Base-by-base conservation (phyloP, 2,113 vertebrate species). In the Siniperca knerii region DNA sequence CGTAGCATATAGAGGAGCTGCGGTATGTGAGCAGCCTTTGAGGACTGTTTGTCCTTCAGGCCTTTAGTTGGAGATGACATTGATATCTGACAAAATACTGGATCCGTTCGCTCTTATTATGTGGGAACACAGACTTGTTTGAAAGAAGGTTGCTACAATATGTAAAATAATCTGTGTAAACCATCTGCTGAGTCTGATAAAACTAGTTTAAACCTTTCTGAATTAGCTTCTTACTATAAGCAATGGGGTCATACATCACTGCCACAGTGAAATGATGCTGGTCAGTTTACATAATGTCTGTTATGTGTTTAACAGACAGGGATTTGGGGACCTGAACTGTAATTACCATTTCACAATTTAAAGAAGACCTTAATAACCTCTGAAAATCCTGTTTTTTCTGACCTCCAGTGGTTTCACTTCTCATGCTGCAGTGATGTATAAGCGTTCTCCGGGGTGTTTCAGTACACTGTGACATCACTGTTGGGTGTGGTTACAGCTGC, bases 21-120 rank as follows among this genome's bases (percentile, higher is more conserved):
- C 21, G 3, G 35, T 9, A 35, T 48, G 48, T 52, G 64, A 73
- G 67, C 6, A 33, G 23, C 18, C 37, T 75, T 29, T 68, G 54
- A 69, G 52, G 66, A 83, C 54, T 23, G 44, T 75, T 64, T 61
- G 77, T 75, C 69, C 74, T 67, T 54, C 25, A 46, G 29, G 65
- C 20, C 9, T 8, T 8, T 50, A 44, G 9, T 2, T n/a, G 29
- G 6, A 62, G 35, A 64, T 13, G 42, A 69, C 21, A 11, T 11
- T 72, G 54, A 46, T 50, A 42, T 35, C 18, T 29, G 11, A 64
- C 12, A 57, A 68, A 68, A 16, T 8, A 48, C 48, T 54, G 10
- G 3, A 42, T 44, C n/a, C 54, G 25, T 77, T 83, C 46, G 40
- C 10, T 33, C 2, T 57, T 37, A 33, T 35, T 16, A 4, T 18